Conservation (phyloP, 2,113 vertebrate genomes). For the Laterallus jamaicensis region DNA sequence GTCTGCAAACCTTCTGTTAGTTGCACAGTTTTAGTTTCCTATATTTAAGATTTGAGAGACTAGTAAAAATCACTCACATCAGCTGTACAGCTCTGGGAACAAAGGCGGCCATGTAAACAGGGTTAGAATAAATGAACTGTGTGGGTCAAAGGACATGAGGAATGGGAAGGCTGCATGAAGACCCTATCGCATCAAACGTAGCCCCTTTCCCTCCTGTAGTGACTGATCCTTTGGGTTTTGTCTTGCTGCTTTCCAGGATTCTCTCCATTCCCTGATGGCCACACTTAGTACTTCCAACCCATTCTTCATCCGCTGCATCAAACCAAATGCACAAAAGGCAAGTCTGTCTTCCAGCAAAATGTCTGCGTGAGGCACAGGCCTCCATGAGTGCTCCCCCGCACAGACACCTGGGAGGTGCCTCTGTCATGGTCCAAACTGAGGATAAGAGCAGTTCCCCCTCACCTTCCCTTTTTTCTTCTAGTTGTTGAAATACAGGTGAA, state of each 20-base stretch:
- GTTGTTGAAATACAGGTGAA: not conserved
- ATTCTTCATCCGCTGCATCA: slow-evolving; percentile 94
- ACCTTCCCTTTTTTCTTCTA: not conserved
- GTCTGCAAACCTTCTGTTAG: not conserved
- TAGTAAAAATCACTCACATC: not conserved
- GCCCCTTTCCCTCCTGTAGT: not conserved
- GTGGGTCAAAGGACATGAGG: not conserved
- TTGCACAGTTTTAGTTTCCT: not conserved
- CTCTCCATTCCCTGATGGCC: slow-evolving; percentile 91
- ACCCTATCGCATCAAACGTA: not conserved
- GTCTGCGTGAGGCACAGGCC: not conserved
- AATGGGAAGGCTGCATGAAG: not conserved
- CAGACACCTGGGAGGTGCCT: not conserved
- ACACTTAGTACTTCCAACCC: slow-evolving; percentile 90
- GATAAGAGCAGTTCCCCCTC: not conserved
- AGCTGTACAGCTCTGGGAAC: not conserved
- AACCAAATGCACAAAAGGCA: slow-evolving; percentile 93
- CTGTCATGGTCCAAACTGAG: not conserved
- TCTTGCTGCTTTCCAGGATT: slow-evolving; percentile 79
- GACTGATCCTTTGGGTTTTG: not conserved
- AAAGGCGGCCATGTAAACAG: not conserved
- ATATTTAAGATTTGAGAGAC: not conserved
- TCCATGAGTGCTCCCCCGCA: not conserved
- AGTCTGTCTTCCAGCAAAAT: not conserved
- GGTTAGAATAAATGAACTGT: not conserved